A percentile compares a stretch with the other conserved stretches of the same genome.
Evolutionary conservation across 2,797 vertebrate genomes (phyloP).

Genomic region (Staurois parvus): DNA sequence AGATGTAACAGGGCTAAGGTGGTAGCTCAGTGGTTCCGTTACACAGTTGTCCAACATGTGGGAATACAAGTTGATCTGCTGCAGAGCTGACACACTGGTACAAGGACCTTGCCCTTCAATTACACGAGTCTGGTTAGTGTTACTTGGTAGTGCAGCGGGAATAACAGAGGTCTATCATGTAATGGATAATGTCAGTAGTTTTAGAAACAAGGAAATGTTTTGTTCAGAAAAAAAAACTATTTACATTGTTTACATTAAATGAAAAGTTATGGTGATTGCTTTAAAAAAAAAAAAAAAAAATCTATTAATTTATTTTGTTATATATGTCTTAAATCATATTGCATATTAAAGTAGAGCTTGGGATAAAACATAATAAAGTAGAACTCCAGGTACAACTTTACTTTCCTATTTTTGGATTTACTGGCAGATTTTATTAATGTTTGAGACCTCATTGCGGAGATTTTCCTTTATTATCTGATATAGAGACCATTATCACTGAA

Average conservation of each 20-base stretch:
- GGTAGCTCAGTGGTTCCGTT: constrained; percentile 54
- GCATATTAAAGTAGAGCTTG: too few species aligned
- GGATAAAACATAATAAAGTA: too few species aligned
- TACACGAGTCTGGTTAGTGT: constrained; percentile 62
- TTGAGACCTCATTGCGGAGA: neutral
- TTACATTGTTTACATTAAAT: neutral
- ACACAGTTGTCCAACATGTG: neutral
- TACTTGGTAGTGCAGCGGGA: constrained; percentile 56
- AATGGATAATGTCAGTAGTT: constrained; percentile 57
- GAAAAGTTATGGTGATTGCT: too few species aligned
- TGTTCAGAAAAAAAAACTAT: constrained; percentile 8
- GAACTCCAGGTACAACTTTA: too few species aligned
- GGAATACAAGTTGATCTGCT: constrained; percentile 46
- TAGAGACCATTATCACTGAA: too few species aligned
- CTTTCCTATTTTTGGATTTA: too few species aligned
- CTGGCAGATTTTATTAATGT: too few species aligned
- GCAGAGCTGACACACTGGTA: constrained; percentile 52
- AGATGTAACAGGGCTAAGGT: constrained; percentile 39
- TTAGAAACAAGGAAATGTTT: constrained; percentile 34
- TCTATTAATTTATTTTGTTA: neutral
- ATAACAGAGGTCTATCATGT: constrained; percentile 50
- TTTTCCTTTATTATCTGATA: neutral
- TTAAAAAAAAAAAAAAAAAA: neutral
- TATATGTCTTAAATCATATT: neutral
- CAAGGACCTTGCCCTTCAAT: constrained; percentile 52